Conservation (phyloP, 2,888 invertebrate species). For the Tenodera sinensis region DNA sequence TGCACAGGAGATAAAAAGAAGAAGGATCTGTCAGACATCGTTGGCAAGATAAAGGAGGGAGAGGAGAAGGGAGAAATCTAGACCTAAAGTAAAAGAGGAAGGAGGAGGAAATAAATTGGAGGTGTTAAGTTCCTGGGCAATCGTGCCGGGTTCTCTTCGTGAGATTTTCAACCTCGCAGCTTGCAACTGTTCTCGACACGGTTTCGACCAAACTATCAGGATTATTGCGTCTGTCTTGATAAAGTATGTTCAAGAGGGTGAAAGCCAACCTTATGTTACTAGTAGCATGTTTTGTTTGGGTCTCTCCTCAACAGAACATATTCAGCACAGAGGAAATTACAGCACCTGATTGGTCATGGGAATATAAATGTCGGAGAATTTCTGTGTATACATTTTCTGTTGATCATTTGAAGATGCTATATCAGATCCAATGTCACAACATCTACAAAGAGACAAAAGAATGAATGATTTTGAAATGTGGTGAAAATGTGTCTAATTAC, state of each 20-base stretch:
- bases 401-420: no score
- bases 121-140: neutral
- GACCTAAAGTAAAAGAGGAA: neutral
- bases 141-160: neutral
- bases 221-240: neutral
- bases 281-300: neutral
- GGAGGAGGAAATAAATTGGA: neutral
- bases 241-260: neutral
- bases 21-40: neutral
- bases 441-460: no score
- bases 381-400: no score
- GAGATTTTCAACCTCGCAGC: neutral
- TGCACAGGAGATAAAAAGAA: neutral
- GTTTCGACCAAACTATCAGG: neutral
- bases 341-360: no score
- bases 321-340: no score
- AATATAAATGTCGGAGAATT: no score
- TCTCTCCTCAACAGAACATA: neutral
- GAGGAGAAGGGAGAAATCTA: neutral
- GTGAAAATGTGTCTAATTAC: no score
- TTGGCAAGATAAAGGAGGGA: neutral
- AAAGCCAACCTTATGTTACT: neutral
- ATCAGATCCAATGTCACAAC: no score
- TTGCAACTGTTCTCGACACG: neutral
- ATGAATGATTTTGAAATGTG: no score